phyloP scores from a whole-genome alignment of 2,888 invertebrate species.

The Drosophila trichaetosa region DNA sequence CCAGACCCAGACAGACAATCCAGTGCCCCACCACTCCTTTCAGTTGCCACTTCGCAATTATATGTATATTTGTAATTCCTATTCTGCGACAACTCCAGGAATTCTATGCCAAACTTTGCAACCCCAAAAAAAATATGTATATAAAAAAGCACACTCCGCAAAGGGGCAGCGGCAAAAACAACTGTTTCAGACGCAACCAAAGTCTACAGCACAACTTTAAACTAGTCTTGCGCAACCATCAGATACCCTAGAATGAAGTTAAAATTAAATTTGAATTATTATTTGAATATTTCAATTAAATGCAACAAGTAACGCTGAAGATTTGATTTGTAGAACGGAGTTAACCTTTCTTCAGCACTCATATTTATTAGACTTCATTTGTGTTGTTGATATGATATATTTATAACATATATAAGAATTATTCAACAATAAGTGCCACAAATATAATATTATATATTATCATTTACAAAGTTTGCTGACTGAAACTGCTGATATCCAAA shows the following conservation, averaged over 20 bases:
- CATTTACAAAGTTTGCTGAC: not conserved
- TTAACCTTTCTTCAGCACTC: not conserved
- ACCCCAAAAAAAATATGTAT: constrained; percentile 53
- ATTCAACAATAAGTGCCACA: not conserved
- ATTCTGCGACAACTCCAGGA: constrained; percentile 70
- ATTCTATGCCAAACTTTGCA: constrained; percentile 70
- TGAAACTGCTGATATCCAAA: not conserved
- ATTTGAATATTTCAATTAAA: not conserved
- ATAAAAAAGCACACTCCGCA: constrained; percentile 25
- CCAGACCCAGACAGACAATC: constrained; percentile 73
- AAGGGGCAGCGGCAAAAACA: constrained; percentile 31
- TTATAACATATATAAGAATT: not conserved
- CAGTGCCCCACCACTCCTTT: constrained; percentile 14
- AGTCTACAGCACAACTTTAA: not conserved
- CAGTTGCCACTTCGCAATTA: constrained; percentile 36
- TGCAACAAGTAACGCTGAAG: not conserved
- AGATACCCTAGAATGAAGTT: constrained; percentile 1
- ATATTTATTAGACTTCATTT: not conserved
- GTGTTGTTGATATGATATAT: not conserved
- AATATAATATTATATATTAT: no score
- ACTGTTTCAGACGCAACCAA: constrained; percentile 42
- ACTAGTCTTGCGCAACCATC: rapidly evolving
- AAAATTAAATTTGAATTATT: not conserved
- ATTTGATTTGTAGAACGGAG: not conserved
- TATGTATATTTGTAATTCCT: constrained; percentile 63